Evolutionary conservation across 2,113 vertebrate genomes (phyloP).

Genomic region (Corynorhinus townsendii): DNA sequence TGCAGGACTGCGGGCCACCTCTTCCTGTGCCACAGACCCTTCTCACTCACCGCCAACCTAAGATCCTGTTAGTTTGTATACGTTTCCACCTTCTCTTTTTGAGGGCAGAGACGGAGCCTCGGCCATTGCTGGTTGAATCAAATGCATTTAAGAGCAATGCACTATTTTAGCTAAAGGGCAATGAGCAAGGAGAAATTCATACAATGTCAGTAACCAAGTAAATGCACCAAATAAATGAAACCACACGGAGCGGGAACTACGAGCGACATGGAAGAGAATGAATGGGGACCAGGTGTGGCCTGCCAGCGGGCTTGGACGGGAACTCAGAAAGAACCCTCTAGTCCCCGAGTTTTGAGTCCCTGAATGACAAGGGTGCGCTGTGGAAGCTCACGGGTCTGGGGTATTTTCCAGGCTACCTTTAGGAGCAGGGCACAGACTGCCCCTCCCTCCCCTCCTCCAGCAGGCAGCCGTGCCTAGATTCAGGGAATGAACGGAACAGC

Average conservation of each 20-base stretch:
- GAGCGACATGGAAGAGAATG: not conserved
- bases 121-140: not conserved
- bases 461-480: not conserved
- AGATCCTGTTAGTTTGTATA: not conserved
- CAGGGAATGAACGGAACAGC: too few relatives aligned
- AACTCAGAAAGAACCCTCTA: fast-evolving
- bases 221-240: not conserved
- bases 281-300: fast-evolving
- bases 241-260: fast-evolving
- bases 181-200: not conserved
- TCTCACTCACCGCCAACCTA: not conserved
- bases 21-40: not conserved
- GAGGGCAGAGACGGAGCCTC: not conserved
- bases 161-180: not conserved
- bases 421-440: not conserved
- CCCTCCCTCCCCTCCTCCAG: not conserved
- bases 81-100: not conserved
- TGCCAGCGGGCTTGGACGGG: fast-evolving
- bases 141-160: not conserved
- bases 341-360: fast-evolving
- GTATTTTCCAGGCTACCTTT: not conserved
- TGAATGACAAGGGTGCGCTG: not conserved
- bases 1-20: not conserved
- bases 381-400: not conserved
- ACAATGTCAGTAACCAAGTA: not conserved